Conservation (phyloP, 2,113 vertebrate genomes). For the Alaudala cheleensis region DNA sequence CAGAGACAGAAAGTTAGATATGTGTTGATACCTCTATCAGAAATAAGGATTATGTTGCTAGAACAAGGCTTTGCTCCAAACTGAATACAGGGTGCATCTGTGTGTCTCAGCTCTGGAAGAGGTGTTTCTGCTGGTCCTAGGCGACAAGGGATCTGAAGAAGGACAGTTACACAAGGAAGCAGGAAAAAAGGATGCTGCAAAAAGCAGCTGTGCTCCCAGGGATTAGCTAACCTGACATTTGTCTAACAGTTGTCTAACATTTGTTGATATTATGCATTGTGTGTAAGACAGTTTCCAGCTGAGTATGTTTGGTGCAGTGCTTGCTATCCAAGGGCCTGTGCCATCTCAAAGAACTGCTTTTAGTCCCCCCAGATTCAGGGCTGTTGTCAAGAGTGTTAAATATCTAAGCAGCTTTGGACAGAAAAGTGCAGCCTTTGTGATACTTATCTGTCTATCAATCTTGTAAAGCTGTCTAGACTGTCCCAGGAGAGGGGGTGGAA, state of each 20-base stretch:
- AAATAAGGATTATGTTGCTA: neutral
- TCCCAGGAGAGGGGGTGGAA: slow-evolving; percentile 1
- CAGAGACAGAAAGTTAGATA: neutral
- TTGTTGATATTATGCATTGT: neutral
- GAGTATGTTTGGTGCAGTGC: neutral
- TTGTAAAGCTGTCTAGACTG: slow-evolving; percentile 27
- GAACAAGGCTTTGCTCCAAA: neutral
- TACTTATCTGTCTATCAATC: slow-evolving; percentile 8
- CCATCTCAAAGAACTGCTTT: neutral
- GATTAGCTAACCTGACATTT: neutral
- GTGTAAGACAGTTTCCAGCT: neutral
- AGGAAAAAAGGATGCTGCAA: neutral
- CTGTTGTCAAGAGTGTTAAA: neutral
- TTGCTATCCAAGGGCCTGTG: neutral
- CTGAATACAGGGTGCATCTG: neutral
- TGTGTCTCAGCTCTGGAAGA: neutral
- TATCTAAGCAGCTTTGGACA: neutral
- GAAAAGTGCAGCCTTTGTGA: neutral
- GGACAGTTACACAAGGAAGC: neutral
- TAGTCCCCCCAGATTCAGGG: neutral
- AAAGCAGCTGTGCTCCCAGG: neutral
- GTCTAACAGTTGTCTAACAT: neutral
- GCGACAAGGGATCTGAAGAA: neutral
- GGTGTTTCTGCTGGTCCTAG: neutral
- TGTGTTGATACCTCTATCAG: neutral